These are phyloP conservation scores for Ditula angustiorana DNA, from an alignment of 2,888 invertebrate genomes.

Conservation along the genomic window DNA sequence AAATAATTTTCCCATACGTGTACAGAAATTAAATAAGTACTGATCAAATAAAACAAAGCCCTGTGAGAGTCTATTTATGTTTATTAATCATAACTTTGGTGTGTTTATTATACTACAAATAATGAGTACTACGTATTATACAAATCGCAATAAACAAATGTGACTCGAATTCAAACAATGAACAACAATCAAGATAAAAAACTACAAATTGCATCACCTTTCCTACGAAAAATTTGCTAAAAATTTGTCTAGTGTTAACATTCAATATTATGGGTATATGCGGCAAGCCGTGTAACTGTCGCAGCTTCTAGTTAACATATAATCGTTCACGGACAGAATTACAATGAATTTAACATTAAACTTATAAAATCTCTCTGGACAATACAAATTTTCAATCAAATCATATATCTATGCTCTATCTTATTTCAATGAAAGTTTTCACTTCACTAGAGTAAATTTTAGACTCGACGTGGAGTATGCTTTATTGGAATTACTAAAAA, in stretches of 20 bases:
- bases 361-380: slow-evolving; percentile 1
- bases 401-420: slow-evolving; percentile 40
- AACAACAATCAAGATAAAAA: slow-evolving; percentile 52
- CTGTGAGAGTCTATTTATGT: slow-evolving; percentile 79
- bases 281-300: slow-evolving; percentile 9
- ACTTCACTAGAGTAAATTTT: slow-evolving; percentile 49
- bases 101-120: slow-evolving; percentile 83
- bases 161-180: slow-evolving; percentile 53
- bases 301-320: not conserved
- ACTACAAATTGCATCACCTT: slow-evolving; percentile 39
- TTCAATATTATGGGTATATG: slow-evolving; percentile 45
- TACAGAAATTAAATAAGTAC: slow-evolving; percentile 18
- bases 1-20: too few species aligned
- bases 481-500: slow-evolving; percentile 56
- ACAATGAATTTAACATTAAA: not conserved
- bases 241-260: slow-evolving; percentile 61
- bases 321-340: slow-evolving; percentile 2
- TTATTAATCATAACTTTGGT: slow-evolving; percentile 84
- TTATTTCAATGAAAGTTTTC: slow-evolving; percentile 28
- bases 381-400: slow-evolving; percentile 46
- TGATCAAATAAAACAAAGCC: slow-evolving; percentile 62
- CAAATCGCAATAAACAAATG: slow-evolving; percentile 64
- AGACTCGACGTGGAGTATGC: slow-evolving; percentile 66
- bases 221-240: slow-evolving; percentile 58
- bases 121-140: slow-evolving; percentile 74